These are phyloP conservation scores for Anguilla japonica DNA, from an alignment of 2,113 vertebrate genomes.

Conservation along the genomic window DNA sequence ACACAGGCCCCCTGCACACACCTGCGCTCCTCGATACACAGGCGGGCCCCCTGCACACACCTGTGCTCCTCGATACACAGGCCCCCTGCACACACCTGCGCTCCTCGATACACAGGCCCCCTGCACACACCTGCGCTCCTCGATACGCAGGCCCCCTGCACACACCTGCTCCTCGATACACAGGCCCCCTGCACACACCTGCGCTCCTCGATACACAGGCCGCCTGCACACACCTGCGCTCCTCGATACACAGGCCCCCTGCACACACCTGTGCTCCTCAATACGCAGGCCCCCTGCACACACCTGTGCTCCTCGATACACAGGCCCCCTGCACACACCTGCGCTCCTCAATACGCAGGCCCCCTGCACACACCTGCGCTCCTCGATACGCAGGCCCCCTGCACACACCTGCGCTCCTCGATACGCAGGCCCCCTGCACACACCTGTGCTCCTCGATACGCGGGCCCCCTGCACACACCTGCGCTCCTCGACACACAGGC, in stretches of 20 bases:
- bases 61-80: neutral
- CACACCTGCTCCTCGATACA: neutral
- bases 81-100: constrained; percentile 1
- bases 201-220: neutral
- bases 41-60: neutral
- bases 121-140: neutral
- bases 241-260: neutral
- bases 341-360: neutral
- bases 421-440: neutral
- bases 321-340: neutral
- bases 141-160: neutral
- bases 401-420: neutral
- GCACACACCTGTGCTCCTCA: neutral
- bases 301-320: neutral
- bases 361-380: neutral
- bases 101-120: neutral
- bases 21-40: neutral
- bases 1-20: neutral
- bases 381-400: neutral
- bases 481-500: neutral
- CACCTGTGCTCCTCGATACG: neutral
- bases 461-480: constrained; percentile 1
- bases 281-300: neutral
- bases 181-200: neutral
- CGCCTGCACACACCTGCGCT: neutral